Evolutionary conservation across 2,797 vertebrate genomes (phyloP).

Genomic region (Morus bassanus): DNA sequence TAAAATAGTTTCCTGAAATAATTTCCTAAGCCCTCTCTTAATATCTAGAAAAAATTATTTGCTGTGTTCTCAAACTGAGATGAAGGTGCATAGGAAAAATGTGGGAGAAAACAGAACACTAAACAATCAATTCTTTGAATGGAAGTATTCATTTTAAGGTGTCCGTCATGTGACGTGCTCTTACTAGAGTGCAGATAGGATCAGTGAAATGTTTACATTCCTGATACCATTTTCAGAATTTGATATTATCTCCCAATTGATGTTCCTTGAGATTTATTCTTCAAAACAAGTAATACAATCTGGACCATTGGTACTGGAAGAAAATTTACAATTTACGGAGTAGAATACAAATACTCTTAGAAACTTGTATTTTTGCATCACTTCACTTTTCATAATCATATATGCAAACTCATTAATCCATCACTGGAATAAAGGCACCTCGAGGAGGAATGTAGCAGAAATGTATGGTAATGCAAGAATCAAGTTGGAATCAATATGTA

Average conservation of each 20-base stretch:
- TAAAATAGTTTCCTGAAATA: neutral
- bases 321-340: neutral
- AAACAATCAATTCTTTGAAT: neutral
- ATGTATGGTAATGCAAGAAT: neutral
- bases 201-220: neutral
- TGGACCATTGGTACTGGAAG: neutral
- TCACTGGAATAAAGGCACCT: neutral
- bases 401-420: neutral
- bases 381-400: neutral
- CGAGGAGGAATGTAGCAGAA: neutral
- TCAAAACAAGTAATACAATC: neutral
- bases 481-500: neutral
- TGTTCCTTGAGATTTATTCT: neutral
- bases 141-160: neutral
- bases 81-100: neutral
- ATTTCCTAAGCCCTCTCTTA: neutral
- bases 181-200: neutral
- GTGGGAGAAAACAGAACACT: neutral
- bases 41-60: neutral
- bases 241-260: neutral
- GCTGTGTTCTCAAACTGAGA: neutral
- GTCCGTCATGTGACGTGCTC: neutral
- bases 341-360: neutral
- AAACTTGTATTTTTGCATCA: neutral
- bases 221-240: neutral